Evolutionary conservation across 2,888 invertebrate genomes (phyloP).

Genomic region (Amorpha juglandis): DNA sequence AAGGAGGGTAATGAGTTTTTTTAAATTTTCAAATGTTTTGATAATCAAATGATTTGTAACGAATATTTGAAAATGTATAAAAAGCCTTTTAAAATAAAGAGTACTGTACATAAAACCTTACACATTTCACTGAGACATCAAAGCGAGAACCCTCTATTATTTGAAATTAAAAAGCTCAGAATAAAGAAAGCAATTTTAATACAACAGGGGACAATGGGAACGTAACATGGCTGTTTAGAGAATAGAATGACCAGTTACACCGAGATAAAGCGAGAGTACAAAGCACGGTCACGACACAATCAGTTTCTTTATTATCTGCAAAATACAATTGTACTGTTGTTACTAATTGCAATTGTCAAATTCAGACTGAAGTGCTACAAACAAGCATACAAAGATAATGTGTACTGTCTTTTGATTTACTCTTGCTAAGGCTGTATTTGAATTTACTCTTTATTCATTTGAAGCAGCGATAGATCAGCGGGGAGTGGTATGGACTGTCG

Average conservation of each 20-base stretch:
- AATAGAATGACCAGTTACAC: conserved; percentile 17
- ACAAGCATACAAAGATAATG: background rate
- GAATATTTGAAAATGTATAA: too few species aligned
- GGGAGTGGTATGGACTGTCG: too few species aligned
- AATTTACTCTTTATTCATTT: too few species aligned
- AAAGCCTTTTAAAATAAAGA: too few species aligned
- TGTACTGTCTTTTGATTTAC: background rate
- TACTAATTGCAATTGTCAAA: conserved; percentile 7
- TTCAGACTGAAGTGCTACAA: background rate
- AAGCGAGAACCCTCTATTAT: conserved; percentile 16
- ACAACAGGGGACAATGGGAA: conserved; percentile 5
- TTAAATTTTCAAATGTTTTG: too few species aligned
- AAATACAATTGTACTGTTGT: background rate
- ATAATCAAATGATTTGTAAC: too few species aligned
- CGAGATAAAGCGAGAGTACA: conserved; percentile 5
- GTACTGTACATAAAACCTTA: too few species aligned
- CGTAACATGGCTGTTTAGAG: conserved; percentile 18
- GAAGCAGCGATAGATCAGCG: too few species aligned
- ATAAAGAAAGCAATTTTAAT: conserved; percentile 20
- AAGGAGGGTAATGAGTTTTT: too few species aligned
- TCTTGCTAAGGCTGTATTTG: background rate
- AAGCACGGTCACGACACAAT: background rate
- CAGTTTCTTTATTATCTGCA: conserved; percentile 15
- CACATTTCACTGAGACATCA: conserved; percentile 12
- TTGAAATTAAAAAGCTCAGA: conserved; percentile 17